phyloP scores from a whole-genome alignment of 2,888 invertebrate genomes.

The Saturnia japonica region DNA sequence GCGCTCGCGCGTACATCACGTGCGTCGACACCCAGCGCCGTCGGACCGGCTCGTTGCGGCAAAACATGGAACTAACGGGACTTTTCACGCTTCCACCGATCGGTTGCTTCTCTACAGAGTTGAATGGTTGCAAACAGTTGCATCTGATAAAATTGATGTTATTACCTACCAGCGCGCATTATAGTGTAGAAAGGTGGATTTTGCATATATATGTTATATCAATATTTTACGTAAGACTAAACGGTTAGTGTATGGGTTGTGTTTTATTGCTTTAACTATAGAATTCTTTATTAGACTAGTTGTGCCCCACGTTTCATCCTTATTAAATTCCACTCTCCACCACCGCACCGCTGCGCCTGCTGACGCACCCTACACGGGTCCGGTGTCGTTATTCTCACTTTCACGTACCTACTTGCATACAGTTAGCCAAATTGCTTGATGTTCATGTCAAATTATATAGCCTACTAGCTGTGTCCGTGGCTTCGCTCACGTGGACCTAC shows the following conservation, averaged over 20 bases:
- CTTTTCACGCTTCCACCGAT: constrained; percentile 68
- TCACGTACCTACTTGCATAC: too few species aligned
- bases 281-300: background rate
- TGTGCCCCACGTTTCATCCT: too few species aligned
- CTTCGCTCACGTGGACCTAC: too few species aligned
- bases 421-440: too few species aligned
- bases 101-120: constrained; percentile 41
- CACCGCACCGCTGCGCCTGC: too few species aligned
- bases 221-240: constrained; percentile 30
- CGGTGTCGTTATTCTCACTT: too few species aligned
- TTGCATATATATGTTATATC: constrained; percentile 30
- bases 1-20: constrained; percentile 75
- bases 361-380: too few species aligned
- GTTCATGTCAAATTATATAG: too few species aligned
- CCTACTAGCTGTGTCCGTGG: too few species aligned
- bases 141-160: constrained; percentile 34
- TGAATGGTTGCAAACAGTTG: constrained; percentile 44
- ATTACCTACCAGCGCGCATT: constrained; percentile 28
- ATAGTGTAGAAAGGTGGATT: constrained; percentile 29
- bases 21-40: constrained; percentile 66
- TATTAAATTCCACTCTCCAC: too few species aligned
- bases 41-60: constrained; percentile 55
- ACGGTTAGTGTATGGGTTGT: constrained; percentile 10
- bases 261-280: constrained; percentile 7
- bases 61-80: constrained; percentile 59